phyloP scores from a whole-genome alignment of 2,113 vertebrate species.

The Pogona vitticeps region DNA sequence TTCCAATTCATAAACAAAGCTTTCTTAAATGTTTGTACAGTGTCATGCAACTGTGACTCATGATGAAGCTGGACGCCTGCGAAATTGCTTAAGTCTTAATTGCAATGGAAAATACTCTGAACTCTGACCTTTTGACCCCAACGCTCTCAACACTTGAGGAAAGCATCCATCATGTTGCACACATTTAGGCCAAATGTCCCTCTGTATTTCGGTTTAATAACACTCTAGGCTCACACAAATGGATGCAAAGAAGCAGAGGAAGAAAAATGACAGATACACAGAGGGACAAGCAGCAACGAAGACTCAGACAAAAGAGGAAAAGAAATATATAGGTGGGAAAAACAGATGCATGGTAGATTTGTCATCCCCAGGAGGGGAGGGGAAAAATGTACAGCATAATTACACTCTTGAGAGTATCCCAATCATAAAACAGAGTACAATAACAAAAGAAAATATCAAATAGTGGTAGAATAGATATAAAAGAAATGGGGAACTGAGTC shows the following conservation, averaged over 20 bases:
- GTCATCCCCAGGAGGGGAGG: background rate
- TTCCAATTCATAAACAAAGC: background rate
- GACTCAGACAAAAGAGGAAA: background rate
- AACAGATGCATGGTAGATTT: background rate
- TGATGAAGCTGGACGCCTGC: background rate
- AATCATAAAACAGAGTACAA: background rate
- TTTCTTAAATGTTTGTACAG: background rate
- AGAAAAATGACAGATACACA: background rate
- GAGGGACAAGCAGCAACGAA: background rate
- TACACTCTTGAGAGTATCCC: background rate
- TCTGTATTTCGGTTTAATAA: background rate
- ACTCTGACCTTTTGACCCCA: background rate
- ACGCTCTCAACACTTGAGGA: background rate
- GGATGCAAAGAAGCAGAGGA: background rate
- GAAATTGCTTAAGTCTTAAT: slow-evolving; percentile 4
- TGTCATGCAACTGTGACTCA: background rate
- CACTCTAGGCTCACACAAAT: background rate
- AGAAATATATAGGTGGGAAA: background rate
- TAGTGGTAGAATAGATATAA: background rate
- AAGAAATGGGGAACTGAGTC: background rate
- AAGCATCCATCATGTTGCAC: background rate
- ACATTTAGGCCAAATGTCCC: background rate
- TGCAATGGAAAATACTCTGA: background rate
- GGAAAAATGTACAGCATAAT: too few species aligned
- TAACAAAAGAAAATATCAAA: too few species aligned